Conservation (phyloP, 2,797 vertebrate species). For the Erithacus rubecula region DNA sequence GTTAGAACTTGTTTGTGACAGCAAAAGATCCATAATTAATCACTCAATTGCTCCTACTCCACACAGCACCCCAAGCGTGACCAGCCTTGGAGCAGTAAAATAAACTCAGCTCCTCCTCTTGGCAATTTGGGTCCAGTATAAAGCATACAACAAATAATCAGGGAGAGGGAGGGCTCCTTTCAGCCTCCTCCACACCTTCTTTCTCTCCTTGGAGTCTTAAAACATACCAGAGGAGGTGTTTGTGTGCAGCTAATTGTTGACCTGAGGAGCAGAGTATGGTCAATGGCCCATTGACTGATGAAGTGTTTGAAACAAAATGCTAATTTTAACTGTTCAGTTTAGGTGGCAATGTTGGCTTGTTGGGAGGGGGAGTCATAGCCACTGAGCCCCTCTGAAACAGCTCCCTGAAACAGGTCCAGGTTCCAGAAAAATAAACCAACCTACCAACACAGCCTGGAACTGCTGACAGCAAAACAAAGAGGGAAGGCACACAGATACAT, state of each 20-base stretch:
- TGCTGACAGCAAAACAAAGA: not conserved
- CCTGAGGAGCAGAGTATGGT: not conserved
- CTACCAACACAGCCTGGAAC: not conserved
- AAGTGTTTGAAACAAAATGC: not conserved
- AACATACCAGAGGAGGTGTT: not conserved
- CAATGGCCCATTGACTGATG: not conserved
- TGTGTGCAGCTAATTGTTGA: constrained; percentile 19
- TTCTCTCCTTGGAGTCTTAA: not conserved
- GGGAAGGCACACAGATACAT: not conserved
- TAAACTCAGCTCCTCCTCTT: not conserved
- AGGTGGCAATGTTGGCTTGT: not conserved
- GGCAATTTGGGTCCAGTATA: not conserved
- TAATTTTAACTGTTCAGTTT: not conserved
- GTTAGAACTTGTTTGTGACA: constrained; percentile 46
- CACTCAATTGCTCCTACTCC: not conserved
- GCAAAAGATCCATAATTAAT: not conserved
- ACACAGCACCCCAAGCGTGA: not conserved
- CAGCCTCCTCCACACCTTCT: not conserved
- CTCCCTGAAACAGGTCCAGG: not conserved
- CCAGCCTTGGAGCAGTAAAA: not conserved
- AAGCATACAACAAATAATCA: not conserved
- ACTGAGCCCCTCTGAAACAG: not conserved
- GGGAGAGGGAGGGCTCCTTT: not conserved
- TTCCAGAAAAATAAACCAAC: not conserved
- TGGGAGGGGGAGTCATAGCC: not conserved